Evolutionary conservation across 2,888 invertebrate genomes (phyloP).

Genomic region (Melanotus villosus): DNA sequence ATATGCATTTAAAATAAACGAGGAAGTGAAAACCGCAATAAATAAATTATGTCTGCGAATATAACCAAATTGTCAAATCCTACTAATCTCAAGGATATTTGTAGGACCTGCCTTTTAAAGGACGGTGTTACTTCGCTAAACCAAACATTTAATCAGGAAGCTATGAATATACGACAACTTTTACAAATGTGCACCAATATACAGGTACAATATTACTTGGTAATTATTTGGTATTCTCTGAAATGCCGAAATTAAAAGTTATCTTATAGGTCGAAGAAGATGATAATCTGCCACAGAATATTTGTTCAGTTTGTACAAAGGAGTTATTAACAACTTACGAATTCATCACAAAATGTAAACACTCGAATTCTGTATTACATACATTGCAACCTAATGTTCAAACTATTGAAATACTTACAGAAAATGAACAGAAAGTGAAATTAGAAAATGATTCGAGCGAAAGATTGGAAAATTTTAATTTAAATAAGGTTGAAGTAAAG

Average conservation of each 20-base stretch:
- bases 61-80: too few relatives aligned
- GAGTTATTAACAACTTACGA: slow-evolving; percentile 27
- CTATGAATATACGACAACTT: background rate
- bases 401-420: background rate
- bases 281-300: slow-evolving; percentile 38
- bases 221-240: too few relatives aligned
- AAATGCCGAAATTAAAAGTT: background rate
- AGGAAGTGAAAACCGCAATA: too few relatives aligned
- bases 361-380: slow-evolving; percentile 16
- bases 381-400: background rate
- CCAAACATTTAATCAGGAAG: background rate
- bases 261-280: slow-evolving; percentile 32
- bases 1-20: too few relatives aligned
- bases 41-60: too few relatives aligned
- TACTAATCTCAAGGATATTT: background rate
- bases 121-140: background rate
- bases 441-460: too few relatives aligned
- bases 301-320: slow-evolving; percentile 31
- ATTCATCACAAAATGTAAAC: slow-evolving; percentile 36
- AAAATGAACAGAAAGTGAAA: background rate
- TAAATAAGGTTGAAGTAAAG: too few relatives aligned
- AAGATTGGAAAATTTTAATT: too few relatives aligned
- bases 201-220: too few relatives aligned
- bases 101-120: slow-evolving; percentile 30
- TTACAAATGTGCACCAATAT: background rate